Evolutionary conservation across 2,797 vertebrate species (phyloP), one percentile per base, ranked within the genome.

Genomic region (Notolepis coatsorum): DNA sequence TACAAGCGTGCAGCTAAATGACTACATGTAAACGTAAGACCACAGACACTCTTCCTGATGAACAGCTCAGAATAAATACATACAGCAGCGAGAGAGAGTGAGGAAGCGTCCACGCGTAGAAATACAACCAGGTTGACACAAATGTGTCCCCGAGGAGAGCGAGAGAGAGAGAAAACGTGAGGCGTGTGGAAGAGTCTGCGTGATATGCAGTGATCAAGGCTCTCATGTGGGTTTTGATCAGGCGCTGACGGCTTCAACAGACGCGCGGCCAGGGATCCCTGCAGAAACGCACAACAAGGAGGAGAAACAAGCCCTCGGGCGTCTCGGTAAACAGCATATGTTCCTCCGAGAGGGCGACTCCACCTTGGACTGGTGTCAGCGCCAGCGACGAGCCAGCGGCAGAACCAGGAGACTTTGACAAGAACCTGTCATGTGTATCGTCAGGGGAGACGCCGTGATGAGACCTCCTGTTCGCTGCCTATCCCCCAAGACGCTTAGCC

Each of bases 251-350:
- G 79, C 77, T 91, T 85, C 76, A 91, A 90, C 91, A 93, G 89
- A 90, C 82, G 65, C 78, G 82, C 77, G 83, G 84, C 81, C 84
- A 84, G 80, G 71, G 89, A 85, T 85, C n/a, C 64, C 65, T 81
- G 79, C 46, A 78, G 68, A 67, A 61, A 41, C 65, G 51, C 15
- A 71, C 51, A 51, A 56, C 33, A 68, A 41, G 3, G 33, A 59
- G 60, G 35, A 18, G 42, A 45, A 17, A 75, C 45, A 69, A 35
- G 74, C 75, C 86, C 66, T 80, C 79, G 82, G 84, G 82, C 83
- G 76, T 88, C 89, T 84, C 77, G 82, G 91, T 84, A 93, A 90
- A 92, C 88, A 93, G 90, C 92, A 93, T 90, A 92, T 93, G 92
- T 88, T 91, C 88, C 86, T 80, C 88, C 67, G 84, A 85, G 83